A percentile compares a stretch with the other conserved stretches of the same genome.
Evolutionary conservation across 2,888 invertebrate species (phyloP).

Genomic region (Drosophila emarginata): DNA sequence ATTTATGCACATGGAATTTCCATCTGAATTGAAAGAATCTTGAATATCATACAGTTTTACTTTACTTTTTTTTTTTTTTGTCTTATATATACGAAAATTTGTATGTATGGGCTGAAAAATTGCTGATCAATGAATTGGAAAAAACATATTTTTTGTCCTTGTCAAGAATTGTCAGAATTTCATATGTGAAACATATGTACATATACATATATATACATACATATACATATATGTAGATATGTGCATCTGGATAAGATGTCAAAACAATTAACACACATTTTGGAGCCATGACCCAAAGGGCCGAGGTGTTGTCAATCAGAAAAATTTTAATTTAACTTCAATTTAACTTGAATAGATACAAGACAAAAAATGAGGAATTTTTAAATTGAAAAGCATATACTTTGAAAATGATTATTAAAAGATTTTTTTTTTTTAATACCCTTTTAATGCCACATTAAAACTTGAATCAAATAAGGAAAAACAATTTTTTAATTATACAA

Average conservation of each 20-base stretch:
- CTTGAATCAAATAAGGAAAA: no score
- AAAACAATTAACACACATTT: conserved; percentile 1
- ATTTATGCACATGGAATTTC: conserved; percentile 76
- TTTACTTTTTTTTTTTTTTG: neutral
- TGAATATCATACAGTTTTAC: neutral
- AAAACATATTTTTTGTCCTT: conserved; percentile 30
- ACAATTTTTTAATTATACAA: no score
- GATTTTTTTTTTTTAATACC: no score
- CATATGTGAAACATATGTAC: neutral
- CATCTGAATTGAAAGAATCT: conserved; percentile 21
- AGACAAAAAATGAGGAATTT: neutral
- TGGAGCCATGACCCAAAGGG: conserved; percentile 56
- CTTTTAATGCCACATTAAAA: no score
- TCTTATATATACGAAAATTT: no score
- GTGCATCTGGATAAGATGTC: neutral
- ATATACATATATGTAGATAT: no score
- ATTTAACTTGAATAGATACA: neutral
- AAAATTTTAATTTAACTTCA: conserved; percentile 10
- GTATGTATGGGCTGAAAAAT: conserved; percentile 65
- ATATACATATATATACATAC: neutral
- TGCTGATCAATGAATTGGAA: conserved; percentile 60
- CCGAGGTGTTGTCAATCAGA: conserved; percentile 18
- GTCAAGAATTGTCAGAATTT: conserved; percentile 18
- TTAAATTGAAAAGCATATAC: neutral
- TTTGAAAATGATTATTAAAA: no score